Conservation (phyloP, 2,888 invertebrate genomes). For the Adineta ricciae region DNA sequence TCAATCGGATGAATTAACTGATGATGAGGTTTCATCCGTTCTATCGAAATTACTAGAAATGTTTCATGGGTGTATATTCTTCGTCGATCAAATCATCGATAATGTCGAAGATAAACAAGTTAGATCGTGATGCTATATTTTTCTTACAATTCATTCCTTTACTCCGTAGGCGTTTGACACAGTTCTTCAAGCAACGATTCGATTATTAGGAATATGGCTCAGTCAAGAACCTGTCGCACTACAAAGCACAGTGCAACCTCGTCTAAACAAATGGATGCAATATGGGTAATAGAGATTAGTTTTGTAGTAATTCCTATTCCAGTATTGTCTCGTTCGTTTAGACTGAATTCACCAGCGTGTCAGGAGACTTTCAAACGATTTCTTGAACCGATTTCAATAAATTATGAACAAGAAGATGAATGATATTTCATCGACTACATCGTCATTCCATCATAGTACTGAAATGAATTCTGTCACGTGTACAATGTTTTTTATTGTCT, state of each 20-base stretch:
- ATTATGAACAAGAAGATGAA: neutral
- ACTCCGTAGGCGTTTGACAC: neutral
- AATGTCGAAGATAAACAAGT: slow-evolving; percentile 18
- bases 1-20: neutral
- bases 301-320: neutral
- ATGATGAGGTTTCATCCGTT: neutral
- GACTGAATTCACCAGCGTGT: neutral
- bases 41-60: slow-evolving; percentile 2
- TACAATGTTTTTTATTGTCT: too few species aligned
- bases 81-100: neutral
- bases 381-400: neutral
- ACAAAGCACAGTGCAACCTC: neutral
- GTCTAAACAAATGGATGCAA: neutral
- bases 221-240: slow-evolving; percentile 1
- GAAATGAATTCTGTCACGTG: too few species aligned
- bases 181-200: slow-evolving; percentile 3
- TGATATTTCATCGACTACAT: neutral
- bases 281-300: neutral
- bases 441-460: neutral
- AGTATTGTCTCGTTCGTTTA: neutral
- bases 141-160: neutral
- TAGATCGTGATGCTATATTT: neutral
- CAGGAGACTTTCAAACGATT: neutral
- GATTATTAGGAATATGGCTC: slow-evolving; percentile 10
- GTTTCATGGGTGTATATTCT: neutral